A percentile compares a stretch with the other conserved stretches of the same genome.
phyloP scores from a whole-genome alignment of 2,888 invertebrate species.

The Xanthia icteritia region DNA sequence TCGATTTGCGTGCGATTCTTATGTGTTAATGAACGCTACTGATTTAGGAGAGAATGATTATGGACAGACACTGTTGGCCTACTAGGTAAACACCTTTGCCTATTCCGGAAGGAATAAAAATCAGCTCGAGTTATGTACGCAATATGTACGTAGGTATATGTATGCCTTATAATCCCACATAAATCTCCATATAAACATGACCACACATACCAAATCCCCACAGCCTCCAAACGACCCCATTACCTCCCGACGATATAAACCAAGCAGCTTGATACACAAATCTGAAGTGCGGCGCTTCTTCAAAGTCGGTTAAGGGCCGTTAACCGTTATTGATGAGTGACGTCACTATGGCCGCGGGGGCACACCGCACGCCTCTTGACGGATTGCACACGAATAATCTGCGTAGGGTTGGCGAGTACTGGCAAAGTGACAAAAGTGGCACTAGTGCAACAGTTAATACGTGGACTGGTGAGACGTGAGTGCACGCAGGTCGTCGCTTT shows the following conservation, averaged over 20 bases:
- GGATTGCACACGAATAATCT: slow-evolving; percentile 43
- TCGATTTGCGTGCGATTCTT: background rate
- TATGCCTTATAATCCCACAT: background rate
- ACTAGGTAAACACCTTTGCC: background rate
- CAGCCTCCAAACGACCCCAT: slow-evolving; percentile 6
- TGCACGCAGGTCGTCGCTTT: background rate
- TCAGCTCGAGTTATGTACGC: background rate
- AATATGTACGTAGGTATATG: background rate
- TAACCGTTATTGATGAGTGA: slow-evolving; percentile 58
- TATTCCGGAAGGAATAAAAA: background rate
- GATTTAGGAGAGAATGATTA: background rate
- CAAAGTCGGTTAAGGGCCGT: slow-evolving; percentile 61
- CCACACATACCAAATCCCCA: background rate
- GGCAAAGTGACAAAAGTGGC: background rate
- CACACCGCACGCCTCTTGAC: slow-evolving; percentile 42
- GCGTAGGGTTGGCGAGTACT: slow-evolving; percentile 34
- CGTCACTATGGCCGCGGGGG: slow-evolving; percentile 34
- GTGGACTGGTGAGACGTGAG: background rate
- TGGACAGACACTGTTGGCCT: background rate
- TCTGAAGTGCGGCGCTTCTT: slow-evolving; percentile 43
- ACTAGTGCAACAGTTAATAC: background rate
- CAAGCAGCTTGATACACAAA: slow-evolving; percentile 36
- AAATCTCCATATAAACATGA: no score
- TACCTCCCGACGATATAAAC: slow-evolving; percentile 23
- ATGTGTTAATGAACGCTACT: background rate